Evolutionary conservation across 2,888 invertebrate genomes (phyloP).

Genomic region (Pyrrhia umbra): DNA sequence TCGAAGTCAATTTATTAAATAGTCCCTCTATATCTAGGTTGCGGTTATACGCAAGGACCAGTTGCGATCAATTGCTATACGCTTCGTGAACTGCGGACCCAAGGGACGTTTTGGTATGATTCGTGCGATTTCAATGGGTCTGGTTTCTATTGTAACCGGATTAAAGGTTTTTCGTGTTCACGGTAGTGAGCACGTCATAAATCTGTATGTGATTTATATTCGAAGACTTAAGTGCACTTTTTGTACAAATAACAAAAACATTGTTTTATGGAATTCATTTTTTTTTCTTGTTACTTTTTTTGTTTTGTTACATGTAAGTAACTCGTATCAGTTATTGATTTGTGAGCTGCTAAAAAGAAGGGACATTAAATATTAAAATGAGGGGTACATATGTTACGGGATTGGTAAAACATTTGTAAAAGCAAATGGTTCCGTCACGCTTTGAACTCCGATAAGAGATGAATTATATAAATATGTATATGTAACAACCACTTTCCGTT

Average conservation of each 20-base stretch:
- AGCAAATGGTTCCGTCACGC: conserved; percentile 1
- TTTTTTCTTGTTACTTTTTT: no score
- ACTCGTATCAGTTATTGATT: conserved; percentile 33
- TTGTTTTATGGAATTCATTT: no score
- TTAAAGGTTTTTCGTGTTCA: background rate
- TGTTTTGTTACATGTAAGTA: no score
- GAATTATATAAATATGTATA: background rate
- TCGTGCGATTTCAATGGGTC: conserved; percentile 16
- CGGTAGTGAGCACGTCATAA: conserved; percentile 1
- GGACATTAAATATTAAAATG: conserved; percentile 33
- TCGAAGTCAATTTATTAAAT: background rate
- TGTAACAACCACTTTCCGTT: background rate
- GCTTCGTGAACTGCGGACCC: conserved; percentile 12
- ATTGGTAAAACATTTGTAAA: conserved; percentile 35
- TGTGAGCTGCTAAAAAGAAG: conserved; percentile 31
- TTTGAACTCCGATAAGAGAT: conserved; percentile 19
- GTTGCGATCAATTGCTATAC: conserved; percentile 35
- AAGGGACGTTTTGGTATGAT: conserved; percentile 24
- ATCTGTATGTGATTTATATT: conserved; percentile 1
- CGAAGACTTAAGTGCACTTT: background rate
- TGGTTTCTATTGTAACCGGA: conserved; percentile 25
- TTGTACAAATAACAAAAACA: background rate
- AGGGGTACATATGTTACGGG: conserved; percentile 44
- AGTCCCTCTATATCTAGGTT: background rate
- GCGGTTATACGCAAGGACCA: background rate